Evolutionary conservation across 2,113 vertebrate genomes (phyloP), one percentile per base, ranked within the genome.

Genomic region (Malaclemys terrapin): DNA sequence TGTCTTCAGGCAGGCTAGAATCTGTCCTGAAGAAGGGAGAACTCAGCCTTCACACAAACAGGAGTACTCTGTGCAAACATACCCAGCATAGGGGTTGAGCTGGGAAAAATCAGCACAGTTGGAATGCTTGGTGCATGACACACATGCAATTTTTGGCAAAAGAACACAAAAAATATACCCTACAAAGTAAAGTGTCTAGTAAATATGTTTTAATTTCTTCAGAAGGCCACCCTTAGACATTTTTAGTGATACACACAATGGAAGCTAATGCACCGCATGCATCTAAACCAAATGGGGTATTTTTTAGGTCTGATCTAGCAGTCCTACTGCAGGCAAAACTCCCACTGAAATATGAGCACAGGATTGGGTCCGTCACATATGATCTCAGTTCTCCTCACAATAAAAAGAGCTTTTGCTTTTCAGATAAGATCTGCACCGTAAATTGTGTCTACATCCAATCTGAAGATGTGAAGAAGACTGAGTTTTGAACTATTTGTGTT

Each of bases 381-480:
- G 88, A 69, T 93, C 57, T 92, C 80, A 89, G 22, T 78, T 93
- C 94, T 90, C 80, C 90, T 91, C 95, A 92, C 89, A 82, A 92
- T 88, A 50, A 90, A 79, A 97, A 86, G 86, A 69, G 89, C 42
- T 96, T 95, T 93, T 93, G 95, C 96, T 97, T 97, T 94, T 88
- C 84, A 98, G 81, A 94, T 92, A 93, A 75, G 82, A 94, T 93
- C 87, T 93, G 93, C 88, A 91, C 87, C 84, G 69, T 93, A 85
- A 89, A 83, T 83, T 89, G 96, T 93, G 91, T 89, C 89, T 92
- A 95, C 89, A 93, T 90, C 81, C 62, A 93, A 17, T 75, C 86
- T 91, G 45, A 88, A 80, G 31, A 42, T 92, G 80, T 82, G 79
- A 75, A 76, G 87, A 95, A 80, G 84, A 84, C 42, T 3, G 42